Evolutionary conservation across 2,797 vertebrate genomes (phyloP).

Genomic region (Parambassis ranga): DNA sequence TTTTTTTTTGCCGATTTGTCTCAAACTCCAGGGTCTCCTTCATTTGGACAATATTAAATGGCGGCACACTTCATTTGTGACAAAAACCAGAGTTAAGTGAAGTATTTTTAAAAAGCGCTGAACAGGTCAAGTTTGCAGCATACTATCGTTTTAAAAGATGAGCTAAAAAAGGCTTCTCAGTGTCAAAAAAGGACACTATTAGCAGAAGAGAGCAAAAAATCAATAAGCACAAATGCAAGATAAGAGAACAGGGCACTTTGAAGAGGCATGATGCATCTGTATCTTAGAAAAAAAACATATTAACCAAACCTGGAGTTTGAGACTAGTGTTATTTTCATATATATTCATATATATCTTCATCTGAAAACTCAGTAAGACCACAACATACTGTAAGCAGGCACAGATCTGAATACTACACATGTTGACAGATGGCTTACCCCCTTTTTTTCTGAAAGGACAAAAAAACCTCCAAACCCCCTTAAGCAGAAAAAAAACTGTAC

Average conservation of each 20-base stretch:
- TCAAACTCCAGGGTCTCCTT: slow-evolving; percentile 76
- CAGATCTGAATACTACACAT: slow-evolving; percentile 70
- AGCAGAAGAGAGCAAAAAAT: slow-evolving; percentile 28
- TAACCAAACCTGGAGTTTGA: slow-evolving; percentile 77
- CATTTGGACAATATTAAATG: slow-evolving; percentile 55
- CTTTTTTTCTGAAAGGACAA: slow-evolving; percentile 59
- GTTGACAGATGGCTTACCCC: slow-evolving; percentile 72
- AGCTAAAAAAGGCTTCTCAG: too few species aligned
- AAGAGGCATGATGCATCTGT: slow-evolving; percentile 40
- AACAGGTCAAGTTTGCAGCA: slow-evolving; percentile 37
- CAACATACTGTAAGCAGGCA: slow-evolving; percentile 75
- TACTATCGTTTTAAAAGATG: slow-evolving; percentile 17
- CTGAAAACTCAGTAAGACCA: slow-evolving; percentile 73
- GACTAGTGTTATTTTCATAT: slow-evolving; percentile 77
- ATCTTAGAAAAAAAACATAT: slow-evolving; percentile 51
- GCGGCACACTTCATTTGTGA: slow-evolving; percentile 52
- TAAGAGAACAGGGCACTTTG: slow-evolving; percentile 32
- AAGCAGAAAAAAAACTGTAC: slow-evolving; percentile 89
- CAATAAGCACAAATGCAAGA: slow-evolving; percentile 43
- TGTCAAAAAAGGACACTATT: slow-evolving; percentile 21
- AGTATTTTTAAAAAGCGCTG: slow-evolving; percentile 30
- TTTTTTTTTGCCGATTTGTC: slow-evolving; percentile 56
- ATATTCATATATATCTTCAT: slow-evolving; percentile 77
- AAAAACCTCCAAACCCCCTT: slow-evolving; percentile 49
- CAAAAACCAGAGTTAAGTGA: slow-evolving; percentile 43